Evolutionary conservation across 2,888 invertebrate species (phyloP), one percentile per base, ranked within the genome.

Genomic region (Callinectes sapidus): DNA sequence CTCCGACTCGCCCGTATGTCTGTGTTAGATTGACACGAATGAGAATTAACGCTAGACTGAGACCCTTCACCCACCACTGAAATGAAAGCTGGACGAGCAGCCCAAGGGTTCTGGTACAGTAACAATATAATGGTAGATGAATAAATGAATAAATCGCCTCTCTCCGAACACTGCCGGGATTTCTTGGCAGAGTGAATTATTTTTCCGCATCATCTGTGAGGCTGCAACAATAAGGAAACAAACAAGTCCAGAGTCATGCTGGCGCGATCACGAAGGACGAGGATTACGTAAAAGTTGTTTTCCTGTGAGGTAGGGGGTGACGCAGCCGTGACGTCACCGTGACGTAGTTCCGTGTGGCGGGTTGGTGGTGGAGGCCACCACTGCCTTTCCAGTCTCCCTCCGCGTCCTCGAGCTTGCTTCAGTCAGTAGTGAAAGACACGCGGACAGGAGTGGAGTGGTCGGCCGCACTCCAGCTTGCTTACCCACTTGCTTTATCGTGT

Each of bases 271-370:
- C 66, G 89, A 89, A 89, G 89, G 89, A 89, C 89, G 71, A 71
- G 14, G 23, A 42, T 89, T 89, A 89, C 89, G 89, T 89, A 71
- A 89, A 39, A 71, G 71, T 42, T 89, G 35, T 61, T 61, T 61
- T 32, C 35, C 42, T 87, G n/a, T 87, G 54, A 28, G 54, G 35
- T 32, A n/a, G 54, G 23, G 89, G 32, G 16, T 89, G 71, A 71
- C 66, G 89, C 28, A n/a, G 71, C 71, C 18, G 89, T 89, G 89
- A 89, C 89, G 89, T 71, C 61, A 39, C 66, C 28, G 89, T 89
- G 89, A 89, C 89, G 89, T 89, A 89, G 89, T n/a, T 35, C 42
- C 55, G 55, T 55, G 55, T 88, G 32, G n/a, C 32, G 55, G 28
- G 54, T 61, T 35, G 13, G 55, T n/a, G 88, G 28, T 87, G 87